Evolutionary conservation across 2,888 invertebrate species (phyloP).

Genomic region (Eupithecia subumbrata): DNA sequence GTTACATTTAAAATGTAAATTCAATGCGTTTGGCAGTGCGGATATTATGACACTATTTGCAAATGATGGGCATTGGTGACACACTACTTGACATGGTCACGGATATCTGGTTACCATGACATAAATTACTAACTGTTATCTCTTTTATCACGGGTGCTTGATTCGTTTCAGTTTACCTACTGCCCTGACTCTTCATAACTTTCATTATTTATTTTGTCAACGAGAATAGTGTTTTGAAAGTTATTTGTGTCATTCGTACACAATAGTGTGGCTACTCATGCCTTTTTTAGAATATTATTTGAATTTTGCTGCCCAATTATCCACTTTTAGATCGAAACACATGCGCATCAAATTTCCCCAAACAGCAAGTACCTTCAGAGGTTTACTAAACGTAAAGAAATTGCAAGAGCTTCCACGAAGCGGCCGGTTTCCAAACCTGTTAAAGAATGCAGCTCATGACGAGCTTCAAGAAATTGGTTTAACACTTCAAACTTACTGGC

Average conservation of each 20-base stretch:
- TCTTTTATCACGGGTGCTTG: slow-evolving; percentile 6
- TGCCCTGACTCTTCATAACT: slow-evolving; percentile 1
- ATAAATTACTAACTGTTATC: too few relatives aligned
- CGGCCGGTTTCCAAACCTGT: slow-evolving; percentile 72
- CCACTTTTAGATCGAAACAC: neutral
- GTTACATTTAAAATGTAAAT: slow-evolving; percentile 40
- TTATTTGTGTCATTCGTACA: neutral
- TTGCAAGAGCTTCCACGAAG: slow-evolving; percentile 51
- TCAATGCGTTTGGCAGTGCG: slow-evolving; percentile 30
- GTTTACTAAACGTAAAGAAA: slow-evolving; percentile 45
- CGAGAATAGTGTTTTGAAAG: neutral
- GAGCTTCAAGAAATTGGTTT: slow-evolving; percentile 27
- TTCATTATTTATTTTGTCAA: neutral
- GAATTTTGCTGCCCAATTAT: neutral
- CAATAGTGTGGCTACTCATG: neutral
- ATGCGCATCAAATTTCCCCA: slow-evolving; percentile 21
- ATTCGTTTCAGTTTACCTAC: slow-evolving; percentile 23
- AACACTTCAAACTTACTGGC: neutral
- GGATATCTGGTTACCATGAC: slow-evolving; percentile 5
- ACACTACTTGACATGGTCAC: slow-evolving; percentile 20
- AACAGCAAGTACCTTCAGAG: neutral
- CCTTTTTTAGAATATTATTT: neutral
- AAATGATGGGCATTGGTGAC: slow-evolving; percentile 1
- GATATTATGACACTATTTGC: slow-evolving; percentile 30
- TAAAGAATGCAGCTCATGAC: slow-evolving; percentile 64